A percentile compares a stretch with the other conserved stretches of the same genome.
These are phyloP conservation scores for Apodemia hepburni DNA, from an alignment of 2,888 invertebrate species.

Conservation along the genomic window DNA sequence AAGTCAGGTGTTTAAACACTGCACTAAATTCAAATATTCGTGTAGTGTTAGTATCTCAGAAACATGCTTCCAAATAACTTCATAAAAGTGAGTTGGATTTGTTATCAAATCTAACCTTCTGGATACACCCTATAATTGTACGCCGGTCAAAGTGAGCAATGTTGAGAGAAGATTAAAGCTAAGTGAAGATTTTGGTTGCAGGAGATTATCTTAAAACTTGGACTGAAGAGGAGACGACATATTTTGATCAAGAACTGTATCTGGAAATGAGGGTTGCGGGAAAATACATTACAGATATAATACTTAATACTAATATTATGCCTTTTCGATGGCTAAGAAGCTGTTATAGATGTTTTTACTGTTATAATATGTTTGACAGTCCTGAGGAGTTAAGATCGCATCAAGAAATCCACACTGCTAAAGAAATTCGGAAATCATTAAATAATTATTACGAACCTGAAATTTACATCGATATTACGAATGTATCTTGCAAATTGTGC, in stretches of 20 bases:
- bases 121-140: too few species aligned
- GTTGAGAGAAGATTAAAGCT: background rate
- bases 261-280: slow-evolving; percentile 27
- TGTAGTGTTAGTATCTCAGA: too few species aligned
- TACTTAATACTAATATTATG: slow-evolving; percentile 30
- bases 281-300: slow-evolving; percentile 38
- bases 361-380: slow-evolving; percentile 33
- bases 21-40: too few species aligned
- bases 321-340: background rate
- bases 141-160: too few species aligned
- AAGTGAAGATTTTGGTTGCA: slow-evolving; percentile 32
- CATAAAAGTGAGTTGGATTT: too few species aligned
- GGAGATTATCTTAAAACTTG: too few species aligned
- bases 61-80: too few species aligned
- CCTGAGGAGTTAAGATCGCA: slow-evolving; percentile 39
- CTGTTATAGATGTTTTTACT: background rate
- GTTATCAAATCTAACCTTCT: too few species aligned
- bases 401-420: slow-evolving; percentile 29
- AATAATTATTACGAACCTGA: slow-evolving; percentile 33
- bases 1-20: too few species aligned
- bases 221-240: slow-evolving; percentile 3
- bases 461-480: slow-evolving; percentile 44
- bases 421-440: slow-evolving; percentile 35
- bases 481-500: slow-evolving; percentile 44
- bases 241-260: slow-evolving; percentile 16